Evolutionary conservation across 2,797 vertebrate genomes (phyloP), one percentile per base, ranked within the genome.

Genomic region (Rhabdomys pumilio): DNA sequence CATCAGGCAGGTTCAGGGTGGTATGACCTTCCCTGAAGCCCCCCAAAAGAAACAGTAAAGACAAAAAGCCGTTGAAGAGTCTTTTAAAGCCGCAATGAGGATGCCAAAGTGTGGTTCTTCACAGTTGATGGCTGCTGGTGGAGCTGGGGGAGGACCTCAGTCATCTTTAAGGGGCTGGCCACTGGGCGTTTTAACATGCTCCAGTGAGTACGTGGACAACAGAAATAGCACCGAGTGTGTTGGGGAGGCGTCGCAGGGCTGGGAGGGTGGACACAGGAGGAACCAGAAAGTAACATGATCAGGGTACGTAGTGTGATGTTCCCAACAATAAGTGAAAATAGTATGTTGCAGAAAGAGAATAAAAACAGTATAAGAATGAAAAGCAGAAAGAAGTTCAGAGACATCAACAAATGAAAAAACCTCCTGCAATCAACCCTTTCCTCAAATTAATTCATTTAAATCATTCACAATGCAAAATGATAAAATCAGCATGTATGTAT

Each of bases 361-460:
- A 67, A 67, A 67, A 67, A 67, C 65, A 34, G 13, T 67, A 67
- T 24, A 61, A 61, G 59, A 61, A 24, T 61, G 65, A 67, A 67
- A 34, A 67, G 31, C 14, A 87, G 17, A 72, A 76, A 55, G 26
- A 81, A 50, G 10, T 89, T 61, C 75, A 92, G 77, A 86, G 19
- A 86, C 11, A 79, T 65, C 5, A 65, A 53, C 65, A 26, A 94
- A 83, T 76, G 31, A 93, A 80, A 3, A 26, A 55, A 0, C 2
- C 7, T 1, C 6, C 41, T 7, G 34, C 3, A n/a, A 55, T 24
- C 29, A 89, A 63, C 73, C 20, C 38, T 34, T 77, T 90, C 29
- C 3, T 22, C 50, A 44, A 86, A 63, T 90, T 75, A 86, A 34
- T 93, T 83, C 15, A 89, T 90, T 94, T 93, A 57, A 12, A 72